phyloP scores from a whole-genome alignment of 30 jellyfish, hydroid and myxozoan species.

The Chironex yamaguchii region DNA sequence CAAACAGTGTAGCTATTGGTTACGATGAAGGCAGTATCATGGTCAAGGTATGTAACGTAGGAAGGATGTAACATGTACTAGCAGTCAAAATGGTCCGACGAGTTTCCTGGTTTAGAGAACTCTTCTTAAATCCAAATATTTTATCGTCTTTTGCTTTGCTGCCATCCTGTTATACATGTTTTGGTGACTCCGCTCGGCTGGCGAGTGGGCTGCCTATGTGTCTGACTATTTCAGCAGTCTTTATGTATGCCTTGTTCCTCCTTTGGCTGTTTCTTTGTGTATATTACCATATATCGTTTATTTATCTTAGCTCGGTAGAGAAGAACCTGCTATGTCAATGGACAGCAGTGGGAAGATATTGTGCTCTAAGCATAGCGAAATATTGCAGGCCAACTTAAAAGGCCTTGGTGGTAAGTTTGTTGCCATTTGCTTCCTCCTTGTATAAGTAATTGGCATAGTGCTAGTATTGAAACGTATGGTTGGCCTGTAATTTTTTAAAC shows the following conservation, averaged over 20 bases:
- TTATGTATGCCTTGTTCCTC: neutral
- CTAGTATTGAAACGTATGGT: too few species aligned
- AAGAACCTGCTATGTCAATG: slow-evolving; percentile 99
- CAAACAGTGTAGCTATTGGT: slow-evolving; percentile 93
- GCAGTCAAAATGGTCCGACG: too few species aligned
- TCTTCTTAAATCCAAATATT: too few species aligned
- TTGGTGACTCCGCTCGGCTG: too few species aligned
- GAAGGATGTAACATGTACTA: too few species aligned
- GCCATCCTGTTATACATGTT: too few species aligned
- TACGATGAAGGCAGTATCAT: slow-evolving; percentile 97
- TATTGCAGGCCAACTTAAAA: slow-evolving; percentile 94
- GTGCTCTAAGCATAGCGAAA: slow-evolving; percentile 95
- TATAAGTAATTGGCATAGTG: neutral
- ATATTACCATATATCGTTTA: too few species aligned
- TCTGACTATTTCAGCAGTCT: neutral
- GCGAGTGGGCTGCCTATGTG: neutral
- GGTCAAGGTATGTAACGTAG: slow-evolving; percentile 74
- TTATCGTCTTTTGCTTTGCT: too few species aligned
- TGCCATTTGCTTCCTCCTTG: neutral
- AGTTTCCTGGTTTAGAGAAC: too few species aligned
- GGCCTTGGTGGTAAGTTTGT: slow-evolving; percentile 74
- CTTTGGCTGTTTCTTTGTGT: neutral
- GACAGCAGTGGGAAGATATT: slow-evolving; percentile 96
- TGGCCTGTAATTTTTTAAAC: too few species aligned
- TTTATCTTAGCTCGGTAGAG: slow-evolving; percentile 97